Conservation (phyloP, 2,113 vertebrate species). For the Anarhynchus alexandrinus region DNA sequence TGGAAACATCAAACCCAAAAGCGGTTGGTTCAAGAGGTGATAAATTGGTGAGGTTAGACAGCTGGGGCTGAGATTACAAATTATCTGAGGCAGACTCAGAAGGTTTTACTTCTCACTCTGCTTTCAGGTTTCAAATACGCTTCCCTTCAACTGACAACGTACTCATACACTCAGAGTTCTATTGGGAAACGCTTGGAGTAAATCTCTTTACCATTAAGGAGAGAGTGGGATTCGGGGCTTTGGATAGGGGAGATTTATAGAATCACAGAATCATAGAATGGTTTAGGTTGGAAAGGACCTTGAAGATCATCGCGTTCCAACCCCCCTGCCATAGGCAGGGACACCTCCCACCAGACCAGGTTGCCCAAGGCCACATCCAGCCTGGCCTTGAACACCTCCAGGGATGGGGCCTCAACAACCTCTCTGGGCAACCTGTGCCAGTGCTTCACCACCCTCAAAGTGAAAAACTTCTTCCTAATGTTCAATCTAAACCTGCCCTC, state of each 20-base stretch:
- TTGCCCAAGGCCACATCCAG: too few relatives aligned
- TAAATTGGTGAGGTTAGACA: neutral
- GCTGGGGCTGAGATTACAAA: neutral
- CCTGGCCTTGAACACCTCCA: too few relatives aligned
- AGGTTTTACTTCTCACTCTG: neutral
- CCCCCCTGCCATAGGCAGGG: too few relatives aligned
- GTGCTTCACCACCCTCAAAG: too few relatives aligned
- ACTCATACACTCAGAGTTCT: neutral
- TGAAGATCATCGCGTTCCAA: too few relatives aligned
- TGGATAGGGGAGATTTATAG: conserved; percentile 24
- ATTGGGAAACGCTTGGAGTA: neutral
- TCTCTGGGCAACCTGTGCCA: too few relatives aligned
- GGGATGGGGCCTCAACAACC: too few relatives aligned
- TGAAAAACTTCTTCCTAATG: too few relatives aligned
- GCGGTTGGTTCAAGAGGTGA: neutral
- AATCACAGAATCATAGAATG: too few relatives aligned
- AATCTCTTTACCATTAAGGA: neutral
- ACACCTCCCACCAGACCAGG: too few relatives aligned
- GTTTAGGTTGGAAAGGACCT: too few relatives aligned
- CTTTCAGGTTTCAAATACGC: neutral
- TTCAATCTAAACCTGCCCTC: too few relatives aligned
- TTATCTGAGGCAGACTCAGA: neutral
- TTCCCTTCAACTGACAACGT: neutral
- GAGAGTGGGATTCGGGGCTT: neutral
- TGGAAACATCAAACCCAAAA: neutral